phyloP scores from a whole-genome alignment of 2,888 invertebrate genomes.

The Subacronicta megacephala region DNA sequence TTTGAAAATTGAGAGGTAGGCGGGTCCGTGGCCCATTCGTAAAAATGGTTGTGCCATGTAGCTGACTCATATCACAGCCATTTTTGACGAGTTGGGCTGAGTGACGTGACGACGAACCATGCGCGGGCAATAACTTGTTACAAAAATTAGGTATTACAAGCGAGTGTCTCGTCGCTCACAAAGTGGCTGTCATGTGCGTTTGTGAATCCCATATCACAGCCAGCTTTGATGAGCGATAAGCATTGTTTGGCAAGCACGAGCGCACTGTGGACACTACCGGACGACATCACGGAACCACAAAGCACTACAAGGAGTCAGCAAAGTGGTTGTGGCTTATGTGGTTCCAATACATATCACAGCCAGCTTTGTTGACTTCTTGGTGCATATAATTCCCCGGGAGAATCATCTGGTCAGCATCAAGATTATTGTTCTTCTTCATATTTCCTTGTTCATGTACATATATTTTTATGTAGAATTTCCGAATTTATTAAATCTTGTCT shows the following conservation, averaged over 20 bases:
- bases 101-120: conserved; percentile 69
- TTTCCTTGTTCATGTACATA: not conserved
- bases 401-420: conserved; percentile 3
- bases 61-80: conserved; percentile 96
- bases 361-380: conserved; percentile 91
- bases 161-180: conserved; percentile 92
- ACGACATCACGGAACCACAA: not conserved
- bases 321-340: conserved; percentile 95
- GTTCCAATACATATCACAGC: conserved; percentile 96
- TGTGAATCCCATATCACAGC: conserved; percentile 96
- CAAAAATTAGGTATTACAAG: not conserved
- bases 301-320: conserved; percentile 88
- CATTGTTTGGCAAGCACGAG: conserved; percentile 27
- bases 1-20: conserved; percentile 35
- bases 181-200: conserved; percentile 96
- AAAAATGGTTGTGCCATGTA: conserved; percentile 95
- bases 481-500: no score
- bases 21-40: conserved; percentile 90
- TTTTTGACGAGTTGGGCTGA: conserved; percentile 97
- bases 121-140: not conserved
- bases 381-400: conserved; percentile 41
- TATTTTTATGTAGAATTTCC: not conserved
- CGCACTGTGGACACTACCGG: not conserved
- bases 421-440: conserved; percentile 5
- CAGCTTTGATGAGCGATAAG: conserved; percentile 98